phyloP scores from a whole-genome alignment of 2,888 invertebrate genomes.

The Tuta absoluta region DNA sequence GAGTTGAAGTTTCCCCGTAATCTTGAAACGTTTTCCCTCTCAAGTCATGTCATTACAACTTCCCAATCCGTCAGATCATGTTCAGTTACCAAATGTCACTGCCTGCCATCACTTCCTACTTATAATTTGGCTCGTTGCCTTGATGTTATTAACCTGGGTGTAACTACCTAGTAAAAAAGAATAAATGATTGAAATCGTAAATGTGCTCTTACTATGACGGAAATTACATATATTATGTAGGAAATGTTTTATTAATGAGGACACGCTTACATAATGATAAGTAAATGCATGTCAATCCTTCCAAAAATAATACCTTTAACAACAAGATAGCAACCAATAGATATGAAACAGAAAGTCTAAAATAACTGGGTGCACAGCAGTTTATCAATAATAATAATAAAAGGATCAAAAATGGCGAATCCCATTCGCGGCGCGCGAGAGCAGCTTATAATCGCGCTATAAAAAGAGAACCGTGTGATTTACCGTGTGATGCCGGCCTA shows the following conservation, averaged over 20 bases:
- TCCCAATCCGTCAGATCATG: conserved; percentile 58
- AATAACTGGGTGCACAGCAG: conserved; percentile 17
- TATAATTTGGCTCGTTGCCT: conserved; percentile 74
- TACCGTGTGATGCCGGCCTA: no score
- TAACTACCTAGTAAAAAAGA: conserved; percentile 32
- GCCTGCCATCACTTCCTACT: conserved; percentile 55
- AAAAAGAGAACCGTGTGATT: conserved; percentile 61
- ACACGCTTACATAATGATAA: no score
- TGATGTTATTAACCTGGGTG: conserved; percentile 58
- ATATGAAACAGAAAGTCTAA: not conserved
- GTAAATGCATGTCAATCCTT: not conserved
- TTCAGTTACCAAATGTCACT: conserved; percentile 66
- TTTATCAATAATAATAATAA: conserved; percentile 25
- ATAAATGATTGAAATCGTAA: conserved; percentile 6
- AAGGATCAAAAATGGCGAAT: conserved; percentile 31
- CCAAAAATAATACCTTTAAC: not conserved
- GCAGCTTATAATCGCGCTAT: conserved; percentile 49
- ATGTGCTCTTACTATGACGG: not conserved
- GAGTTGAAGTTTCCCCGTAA: not conserved
- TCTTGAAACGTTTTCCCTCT: conserved; percentile 57
- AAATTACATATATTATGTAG: not conserved
- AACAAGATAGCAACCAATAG: not conserved
- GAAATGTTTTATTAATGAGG: no score
- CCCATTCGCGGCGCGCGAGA: conserved; percentile 40
- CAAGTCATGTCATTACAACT: conserved; percentile 70